Conservation (phyloP, 2,888 invertebrate genomes). For the Erynnis tages region DNA sequence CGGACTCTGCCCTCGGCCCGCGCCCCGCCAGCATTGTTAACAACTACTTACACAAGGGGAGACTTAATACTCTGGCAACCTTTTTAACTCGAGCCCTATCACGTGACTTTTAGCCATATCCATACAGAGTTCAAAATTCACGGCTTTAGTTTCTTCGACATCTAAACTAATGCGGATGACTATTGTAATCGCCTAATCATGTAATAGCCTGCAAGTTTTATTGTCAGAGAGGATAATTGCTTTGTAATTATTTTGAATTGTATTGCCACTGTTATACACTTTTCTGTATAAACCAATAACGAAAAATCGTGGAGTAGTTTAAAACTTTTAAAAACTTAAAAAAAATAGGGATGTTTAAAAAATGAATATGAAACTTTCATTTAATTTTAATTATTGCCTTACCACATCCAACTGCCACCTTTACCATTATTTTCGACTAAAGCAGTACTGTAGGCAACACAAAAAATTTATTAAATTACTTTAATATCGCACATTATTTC, state of each 20-base stretch:
- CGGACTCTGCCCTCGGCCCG: slow-evolving; percentile 1
- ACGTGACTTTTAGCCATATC: not conserved
- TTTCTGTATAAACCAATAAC: too few relatives aligned
- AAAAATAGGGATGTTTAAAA: too few relatives aligned
- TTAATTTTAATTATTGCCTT: too few relatives aligned
- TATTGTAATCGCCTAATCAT: slow-evolving; percentile 18
- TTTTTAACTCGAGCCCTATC: not conserved
- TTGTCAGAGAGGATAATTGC: slow-evolving; percentile 3
- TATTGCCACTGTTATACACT: too few relatives aligned
- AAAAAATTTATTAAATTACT: not conserved
- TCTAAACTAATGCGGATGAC: slow-evolving; percentile 15
- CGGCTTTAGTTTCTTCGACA: not conserved
- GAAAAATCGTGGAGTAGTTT: too few relatives aligned
- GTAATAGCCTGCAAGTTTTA: not conserved
- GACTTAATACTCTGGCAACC: slow-evolving; percentile 15
- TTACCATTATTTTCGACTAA: too few relatives aligned
- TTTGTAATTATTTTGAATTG: slow-evolving; percentile 1
- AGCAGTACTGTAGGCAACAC: too few relatives aligned
- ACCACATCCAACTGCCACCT: too few relatives aligned
- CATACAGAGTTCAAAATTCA: not conserved
- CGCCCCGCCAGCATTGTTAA: slow-evolving; percentile 3
- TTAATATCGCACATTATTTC: slow-evolving; percentile 9
- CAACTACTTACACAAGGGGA: slow-evolving; percentile 3
- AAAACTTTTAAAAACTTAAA: too few relatives aligned
- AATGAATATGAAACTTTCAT: too few relatives aligned